Evolutionary conservation across 1,140 invertebrate genomes (phyloP), one percentile per base, ranked within the genome.

Genomic region (Probaryconus sp.): DNA sequence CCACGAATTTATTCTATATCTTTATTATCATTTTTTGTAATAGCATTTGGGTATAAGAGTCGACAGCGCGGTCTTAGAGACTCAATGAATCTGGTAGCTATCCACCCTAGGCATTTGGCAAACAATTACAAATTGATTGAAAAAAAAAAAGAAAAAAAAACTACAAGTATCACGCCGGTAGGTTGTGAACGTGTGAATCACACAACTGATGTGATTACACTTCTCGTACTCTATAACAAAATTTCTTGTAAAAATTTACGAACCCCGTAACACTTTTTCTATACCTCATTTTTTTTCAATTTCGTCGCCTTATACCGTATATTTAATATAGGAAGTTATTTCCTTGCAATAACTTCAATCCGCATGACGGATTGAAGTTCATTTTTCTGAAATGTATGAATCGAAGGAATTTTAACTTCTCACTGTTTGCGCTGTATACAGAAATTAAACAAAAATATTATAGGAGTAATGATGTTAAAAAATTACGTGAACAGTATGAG

Each of bases 121-220:
- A 40, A n/a, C 3, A 20, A 4, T 24, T 45, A 42, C 14, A 30
- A 42, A 42, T 42, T 55, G 28, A 35, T 42, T 31, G 5, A 28
- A 53, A n/a, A n/a, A n/a, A 38, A 38, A 2, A 6, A 38, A 6
- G 10, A 10, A 42, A 42, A 18, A 10, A 4, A n/a, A 40, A 53
- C 5, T 55, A 13, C 42, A 16, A 51, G 5, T 55, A 10, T 51
- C 60, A 48, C 60, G 28, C 47, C 60, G 16, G 31, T 33, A 45
- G 47, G 37, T 42, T 53, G 37, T 50, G 45, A 63, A 63, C 40
- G 31, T 63, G 11, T 61, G 28, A 30, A 61, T 40, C 42, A 45
- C 45, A 48, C 14, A 43, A 61, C 56, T 61, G 56, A 61, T 48
- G 20, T 61, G 50, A 35, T 61, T 61, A 61, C 56, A 47, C 55